Conservation (phyloP, 2,797 vertebrate species). For the Pipistrellus pygmaeus region DNA sequence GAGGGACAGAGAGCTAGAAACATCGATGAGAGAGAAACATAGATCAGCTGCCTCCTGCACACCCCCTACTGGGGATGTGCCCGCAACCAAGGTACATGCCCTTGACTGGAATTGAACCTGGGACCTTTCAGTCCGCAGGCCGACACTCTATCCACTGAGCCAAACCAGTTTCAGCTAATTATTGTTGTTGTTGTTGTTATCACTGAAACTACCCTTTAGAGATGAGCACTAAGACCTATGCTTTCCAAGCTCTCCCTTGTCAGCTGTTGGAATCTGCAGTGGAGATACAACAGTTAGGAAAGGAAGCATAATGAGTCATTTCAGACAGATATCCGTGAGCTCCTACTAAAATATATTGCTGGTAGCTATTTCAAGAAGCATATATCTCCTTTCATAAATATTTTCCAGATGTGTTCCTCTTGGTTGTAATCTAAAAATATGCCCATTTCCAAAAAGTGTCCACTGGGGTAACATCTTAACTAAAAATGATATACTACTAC, state of each 20-base stretch:
- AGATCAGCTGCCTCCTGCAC: too few relatives aligned
- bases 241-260: background rate
- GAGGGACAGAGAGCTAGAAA: too few relatives aligned
- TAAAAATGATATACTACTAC: constrained; percentile 9
- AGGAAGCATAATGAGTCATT: background rate
- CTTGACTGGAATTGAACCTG: too few relatives aligned
- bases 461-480: background rate
- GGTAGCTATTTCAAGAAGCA: background rate
- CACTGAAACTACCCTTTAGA: background rate
- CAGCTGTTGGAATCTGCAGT: background rate
- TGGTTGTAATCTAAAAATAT: constrained; percentile 31
- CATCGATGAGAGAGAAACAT: too few relatives aligned
- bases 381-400: background rate
- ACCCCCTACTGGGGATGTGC: too few relatives aligned
- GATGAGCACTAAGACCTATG: background rate
- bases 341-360: background rate
- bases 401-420: constrained; percentile 43
- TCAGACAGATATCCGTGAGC: background rate
- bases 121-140: too few relatives aligned
- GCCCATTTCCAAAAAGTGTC: background rate
- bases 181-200: background rate
- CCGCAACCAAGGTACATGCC: too few relatives aligned
- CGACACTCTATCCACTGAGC: too few relatives aligned
- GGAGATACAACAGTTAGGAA: background rate
- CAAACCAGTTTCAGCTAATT: background rate